Percentiles rank a stretch among this genome's conserved stretches.
Evolutionary conservation across 2,113 vertebrate genomes (phyloP).

Genomic region (Cryptomyrus ogoouensis): DNA sequence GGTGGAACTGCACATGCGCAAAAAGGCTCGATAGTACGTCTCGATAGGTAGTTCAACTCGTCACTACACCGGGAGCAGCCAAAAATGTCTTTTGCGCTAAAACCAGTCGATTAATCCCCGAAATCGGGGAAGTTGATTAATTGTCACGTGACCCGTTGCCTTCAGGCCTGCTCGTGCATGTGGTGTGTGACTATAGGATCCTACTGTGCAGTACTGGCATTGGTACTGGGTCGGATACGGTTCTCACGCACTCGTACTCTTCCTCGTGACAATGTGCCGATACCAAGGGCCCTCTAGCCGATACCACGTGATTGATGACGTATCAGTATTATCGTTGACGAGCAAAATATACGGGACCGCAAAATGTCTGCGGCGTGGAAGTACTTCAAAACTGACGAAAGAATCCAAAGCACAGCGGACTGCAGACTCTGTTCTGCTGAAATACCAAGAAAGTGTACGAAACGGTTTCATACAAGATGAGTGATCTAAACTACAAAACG

Average conservation of each 20-base stretch:
- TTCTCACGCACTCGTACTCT: background rate
- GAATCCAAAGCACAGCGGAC: background rate
- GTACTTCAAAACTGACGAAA: background rate
- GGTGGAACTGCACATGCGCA: no score
- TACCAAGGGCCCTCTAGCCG: background rate
- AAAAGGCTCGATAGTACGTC: no score
- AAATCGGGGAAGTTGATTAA: background rate
- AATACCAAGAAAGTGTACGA: background rate
- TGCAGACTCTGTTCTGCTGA: background rate
- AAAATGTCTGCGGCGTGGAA: background rate
- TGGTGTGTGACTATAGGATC: background rate
- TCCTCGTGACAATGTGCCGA: background rate
- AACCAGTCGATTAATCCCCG: background rate
- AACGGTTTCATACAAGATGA: background rate
- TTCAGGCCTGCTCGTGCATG: background rate
- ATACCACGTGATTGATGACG: background rate
- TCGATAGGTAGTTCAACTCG: no score
- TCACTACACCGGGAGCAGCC: background rate
- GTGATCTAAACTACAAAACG: background rate
- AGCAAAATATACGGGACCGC: background rate
- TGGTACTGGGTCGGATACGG: background rate
- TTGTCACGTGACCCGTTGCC: background rate
- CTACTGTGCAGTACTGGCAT: background rate
- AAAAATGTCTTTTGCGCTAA: background rate
- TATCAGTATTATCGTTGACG: background rate